A percentile compares a stretch with the other conserved stretches of the same genome.
Evolutionary conservation across 2,888 invertebrate genomes (phyloP).

Genomic region (Mactromeris polynyma): DNA sequence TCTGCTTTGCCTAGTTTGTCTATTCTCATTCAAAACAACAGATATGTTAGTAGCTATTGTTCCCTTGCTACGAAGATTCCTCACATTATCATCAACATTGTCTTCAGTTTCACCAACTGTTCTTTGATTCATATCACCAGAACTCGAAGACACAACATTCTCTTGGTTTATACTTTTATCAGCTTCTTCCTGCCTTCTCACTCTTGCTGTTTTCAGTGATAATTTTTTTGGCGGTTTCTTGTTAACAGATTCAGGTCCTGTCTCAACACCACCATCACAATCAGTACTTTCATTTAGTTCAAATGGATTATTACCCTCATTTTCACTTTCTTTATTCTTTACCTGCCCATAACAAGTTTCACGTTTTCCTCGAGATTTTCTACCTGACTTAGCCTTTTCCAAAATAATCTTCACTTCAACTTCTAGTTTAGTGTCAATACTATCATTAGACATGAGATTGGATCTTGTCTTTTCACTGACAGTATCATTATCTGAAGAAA

Average conservation of each 20-base stretch:
- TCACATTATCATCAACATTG: not conserved
- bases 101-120: slow-evolving; percentile 11
- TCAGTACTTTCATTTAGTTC: slow-evolving; percentile 25
- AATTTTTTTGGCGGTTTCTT: not conserved
- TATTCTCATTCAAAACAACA: not conserved
- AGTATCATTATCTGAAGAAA: not conserved
- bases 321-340: not conserved
- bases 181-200: not conserved
- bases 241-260: not conserved
- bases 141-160: slow-evolving; percentile 48
- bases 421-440: slow-evolving; percentile 29
- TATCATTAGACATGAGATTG: slow-evolving; percentile 3
- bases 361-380: slow-evolving; percentile 18
- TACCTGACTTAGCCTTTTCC: slow-evolving; percentile 26
- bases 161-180: slow-evolving; percentile 27
- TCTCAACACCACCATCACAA: not conserved
- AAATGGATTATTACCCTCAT: not conserved
- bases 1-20: not conserved
- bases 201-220: not conserved
- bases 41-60: not conserved
- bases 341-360: slow-evolving; percentile 18
- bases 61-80: not conserved
- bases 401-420: slow-evolving; percentile 36
- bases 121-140: slow-evolving; percentile 7
- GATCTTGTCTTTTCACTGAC: not conserved